Base-by-base conservation (phyloP, 2,113 vertebrate species). In the Galbula dea region DNA sequence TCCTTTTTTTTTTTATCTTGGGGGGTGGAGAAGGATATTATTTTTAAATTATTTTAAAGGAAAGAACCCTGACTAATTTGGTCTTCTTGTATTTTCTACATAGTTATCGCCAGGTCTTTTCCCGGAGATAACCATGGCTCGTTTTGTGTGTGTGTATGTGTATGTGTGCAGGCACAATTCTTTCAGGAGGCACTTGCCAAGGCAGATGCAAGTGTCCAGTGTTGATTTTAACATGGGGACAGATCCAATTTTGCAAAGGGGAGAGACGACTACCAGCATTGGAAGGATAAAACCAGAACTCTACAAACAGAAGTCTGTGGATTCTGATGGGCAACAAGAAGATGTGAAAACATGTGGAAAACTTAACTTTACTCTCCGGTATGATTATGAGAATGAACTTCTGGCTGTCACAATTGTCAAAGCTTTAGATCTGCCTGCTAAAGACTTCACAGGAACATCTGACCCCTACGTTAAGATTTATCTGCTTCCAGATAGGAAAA, bases 381-480 rank as follows among this genome's bases (percentile, higher is more conserved):
- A 99, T 13, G 98, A 99, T 96, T 98, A 99, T 48, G 99, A 99
- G 96, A 99, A 99, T 72, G 98, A 99, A 96, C 98, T 98, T 15
- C 97, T 99, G 77, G 97, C 99, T 63, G 99, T 99, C 89, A 98
- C 96, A 72, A 99, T 99, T 94, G 95, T 99, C 82, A 99, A 99
- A 96, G 99, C 99, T 80, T 97, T 99, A 95, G 99, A 99, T 46
- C 98, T 99, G 87, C 99, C 99, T 8, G 99, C 99, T 91, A 99
- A 99, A 97, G 99, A 99, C 97, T 98, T 99, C 96, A 98, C 98
- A 4, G 99, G 99, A 89, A 99, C 99, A 54, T 99, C 99, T 0
- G 99, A 99, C 92, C 99, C 99, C 2, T 99, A 99, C 6, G 99
- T 99, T 93, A 99, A 99, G 97, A 99, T 99, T 95, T 99, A 99